Evolutionary conservation across 2,113 vertebrate genomes (phyloP).

Genomic region (Tenebrosternarchus preto): DNA sequence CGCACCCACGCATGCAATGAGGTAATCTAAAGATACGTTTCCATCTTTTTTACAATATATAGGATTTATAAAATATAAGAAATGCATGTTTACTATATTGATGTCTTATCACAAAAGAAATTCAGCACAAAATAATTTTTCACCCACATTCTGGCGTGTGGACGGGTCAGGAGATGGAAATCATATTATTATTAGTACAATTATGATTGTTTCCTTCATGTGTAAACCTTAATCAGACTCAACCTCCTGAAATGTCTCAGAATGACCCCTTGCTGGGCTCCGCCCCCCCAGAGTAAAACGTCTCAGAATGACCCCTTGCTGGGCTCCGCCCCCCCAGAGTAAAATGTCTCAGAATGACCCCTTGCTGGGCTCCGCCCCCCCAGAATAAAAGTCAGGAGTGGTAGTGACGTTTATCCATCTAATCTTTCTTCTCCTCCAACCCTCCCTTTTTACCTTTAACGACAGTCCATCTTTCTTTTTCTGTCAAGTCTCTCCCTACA

Average conservation of each 20-base stretch:
- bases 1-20: neutral
- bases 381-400: constrained; percentile 29
- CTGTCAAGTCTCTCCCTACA: constrained; percentile 16
- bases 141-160: neutral
- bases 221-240: constrained; percentile 14
- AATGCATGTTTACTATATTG: no score
- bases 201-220: constrained; percentile 14
- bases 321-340: constrained; percentile 62
- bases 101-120: no score
- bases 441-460: neutral
- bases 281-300: constrained; percentile 53
- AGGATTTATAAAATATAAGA: no score
- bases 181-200: constrained; percentile 14
- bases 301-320: constrained; percentile 24
- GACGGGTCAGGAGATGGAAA: neutral
- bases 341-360: constrained; percentile 28
- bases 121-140: constrained; percentile 1
- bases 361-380: constrained; percentile 58
- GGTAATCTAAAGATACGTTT: no score
- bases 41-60: no score
- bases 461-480: constrained; percentile 28
- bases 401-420: constrained; percentile 48
- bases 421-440: neutral
- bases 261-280: constrained; percentile 43
- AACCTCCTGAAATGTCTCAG: constrained; percentile 21